phyloP scores from a whole-genome alignment of 1,140 invertebrate species.

The Drosophila kanapiae region DNA sequence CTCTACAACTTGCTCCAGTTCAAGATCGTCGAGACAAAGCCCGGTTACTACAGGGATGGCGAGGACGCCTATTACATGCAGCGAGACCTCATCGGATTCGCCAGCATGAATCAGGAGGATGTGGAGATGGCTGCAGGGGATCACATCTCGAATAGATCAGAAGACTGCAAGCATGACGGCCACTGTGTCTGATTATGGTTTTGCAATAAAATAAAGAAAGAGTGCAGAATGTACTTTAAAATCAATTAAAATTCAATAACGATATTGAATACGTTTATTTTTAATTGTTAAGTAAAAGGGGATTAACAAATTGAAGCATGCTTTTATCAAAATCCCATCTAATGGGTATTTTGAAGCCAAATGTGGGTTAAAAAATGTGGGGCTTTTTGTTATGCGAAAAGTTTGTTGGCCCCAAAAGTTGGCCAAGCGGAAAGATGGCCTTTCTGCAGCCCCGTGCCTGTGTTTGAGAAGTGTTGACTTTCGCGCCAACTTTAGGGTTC shows the following conservation, averaged over 20 bases:
- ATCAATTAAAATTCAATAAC: background rate
- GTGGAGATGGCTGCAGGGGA: slow-evolving; percentile 2
- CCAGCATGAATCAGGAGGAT: slow-evolving; percentile 31
- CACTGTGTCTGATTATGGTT: slow-evolving; percentile 51
- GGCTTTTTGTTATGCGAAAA: slow-evolving; percentile 30
- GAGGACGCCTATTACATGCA: slow-evolving; percentile 99
- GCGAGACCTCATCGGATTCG: slow-evolving; percentile 90
- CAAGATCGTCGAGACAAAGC: slow-evolving; percentile 98
- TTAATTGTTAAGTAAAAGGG: background rate
- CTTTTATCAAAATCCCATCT: background rate
- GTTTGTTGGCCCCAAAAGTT: slow-evolving; percentile 29
- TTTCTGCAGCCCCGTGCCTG: background rate
- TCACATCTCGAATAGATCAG: slow-evolving; percentile 28
- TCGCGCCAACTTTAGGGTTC: slow-evolving; percentile 49
- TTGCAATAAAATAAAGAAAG: too few relatives aligned
- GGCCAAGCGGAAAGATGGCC: slow-evolving; percentile 21
- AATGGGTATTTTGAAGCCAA: slow-evolving; percentile 5
- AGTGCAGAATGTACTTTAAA: background rate
- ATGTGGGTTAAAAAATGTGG: slow-evolving; percentile 25
- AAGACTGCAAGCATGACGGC: slow-evolving; percentile 55
- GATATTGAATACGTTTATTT: background rate
- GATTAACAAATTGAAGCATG: background rate
- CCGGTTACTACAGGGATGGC: slow-evolving; percentile 99
- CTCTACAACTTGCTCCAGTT: slow-evolving; percentile 99
- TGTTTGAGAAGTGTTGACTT: slow-evolving; percentile 32